These are phyloP conservation scores for Aleadryas rufinucha DNA, from an alignment of 2,113 vertebrate genomes.

Conservation along the genomic window DNA sequence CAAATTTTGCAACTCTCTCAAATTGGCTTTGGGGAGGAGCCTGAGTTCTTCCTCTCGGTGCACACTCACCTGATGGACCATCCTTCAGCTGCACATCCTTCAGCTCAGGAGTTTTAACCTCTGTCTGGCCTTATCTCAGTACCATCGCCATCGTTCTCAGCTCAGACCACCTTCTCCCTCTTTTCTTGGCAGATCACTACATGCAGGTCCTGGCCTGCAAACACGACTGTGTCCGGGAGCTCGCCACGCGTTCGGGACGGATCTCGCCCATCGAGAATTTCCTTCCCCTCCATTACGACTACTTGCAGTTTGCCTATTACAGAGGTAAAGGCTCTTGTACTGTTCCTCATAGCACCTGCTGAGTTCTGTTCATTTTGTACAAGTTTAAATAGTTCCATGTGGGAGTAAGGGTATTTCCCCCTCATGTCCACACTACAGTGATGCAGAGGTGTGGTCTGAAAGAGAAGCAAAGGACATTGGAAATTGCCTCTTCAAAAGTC, in stretches of 20 bases:
- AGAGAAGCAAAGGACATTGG: neutral
- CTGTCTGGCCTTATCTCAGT: neutral
- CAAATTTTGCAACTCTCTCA: neutral
- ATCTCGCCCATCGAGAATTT: constrained; percentile 94
- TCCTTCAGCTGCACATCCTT: neutral
- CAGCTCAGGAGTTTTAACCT: neutral
- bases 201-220: constrained; percentile 90
- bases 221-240: constrained; percentile 90
- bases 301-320: constrained; percentile 95
- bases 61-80: neutral
- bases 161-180: neutral
- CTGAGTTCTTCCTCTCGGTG: neutral
- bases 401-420: neutral
- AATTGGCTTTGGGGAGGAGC: neutral
- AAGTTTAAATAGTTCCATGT: neutral
- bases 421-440: accelerated
- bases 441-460: neutral
- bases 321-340: constrained; percentile 71
- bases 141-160: neutral
- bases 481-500: neutral
- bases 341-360: neutral
- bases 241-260: constrained; percentile 88
- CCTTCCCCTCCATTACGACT: constrained; percentile 93
- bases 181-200: constrained; percentile 85
- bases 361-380: neutral